Evolutionary conservation across 2,888 invertebrate genomes (phyloP).

Genomic region (Euproctis similis): DNA sequence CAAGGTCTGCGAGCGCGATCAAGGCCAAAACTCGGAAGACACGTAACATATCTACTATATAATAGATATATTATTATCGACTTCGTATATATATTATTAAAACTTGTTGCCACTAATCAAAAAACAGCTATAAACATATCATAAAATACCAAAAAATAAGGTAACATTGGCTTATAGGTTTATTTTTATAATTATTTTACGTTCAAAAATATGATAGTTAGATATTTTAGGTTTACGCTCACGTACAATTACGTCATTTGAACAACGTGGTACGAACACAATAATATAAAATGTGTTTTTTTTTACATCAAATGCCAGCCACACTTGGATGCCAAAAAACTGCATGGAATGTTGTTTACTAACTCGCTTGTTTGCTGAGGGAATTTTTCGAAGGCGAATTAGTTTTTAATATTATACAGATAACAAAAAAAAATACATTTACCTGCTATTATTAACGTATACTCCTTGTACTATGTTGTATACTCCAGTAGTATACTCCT

Average conservation of each 20-base stretch:
- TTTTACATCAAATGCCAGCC: slow-evolving; percentile 38
- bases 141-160: too few relatives aligned
- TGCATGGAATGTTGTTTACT: slow-evolving; percentile 55
- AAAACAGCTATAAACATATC: too few relatives aligned
- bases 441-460: too few relatives aligned
- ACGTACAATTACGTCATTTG: slow-evolving; percentile 46
- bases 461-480: too few relatives aligned
- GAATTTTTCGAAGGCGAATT: slow-evolving; percentile 2
- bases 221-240: too few relatives aligned
- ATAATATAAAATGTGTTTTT: slow-evolving; percentile 36
- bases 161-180: neutral
- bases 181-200: neutral
- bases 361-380: slow-evolving; percentile 11
- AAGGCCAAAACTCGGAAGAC: slow-evolving; percentile 55
- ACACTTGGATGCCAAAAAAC: slow-evolving; percentile 45
- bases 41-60: slow-evolving; percentile 24
- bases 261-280: slow-evolving; percentile 31
- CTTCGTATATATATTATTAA: neutral
- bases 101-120: neutral
- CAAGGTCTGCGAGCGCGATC: slow-evolving; percentile 61
- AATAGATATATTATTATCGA: slow-evolving; percentile 15
- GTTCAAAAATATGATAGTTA: too few relatives aligned
- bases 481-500: too few relatives aligned
- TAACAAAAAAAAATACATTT: too few relatives aligned
- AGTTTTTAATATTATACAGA: too few relatives aligned